Conservation (phyloP, 92 coral and sea anemone species). For the Paramuricea clavata region DNA sequence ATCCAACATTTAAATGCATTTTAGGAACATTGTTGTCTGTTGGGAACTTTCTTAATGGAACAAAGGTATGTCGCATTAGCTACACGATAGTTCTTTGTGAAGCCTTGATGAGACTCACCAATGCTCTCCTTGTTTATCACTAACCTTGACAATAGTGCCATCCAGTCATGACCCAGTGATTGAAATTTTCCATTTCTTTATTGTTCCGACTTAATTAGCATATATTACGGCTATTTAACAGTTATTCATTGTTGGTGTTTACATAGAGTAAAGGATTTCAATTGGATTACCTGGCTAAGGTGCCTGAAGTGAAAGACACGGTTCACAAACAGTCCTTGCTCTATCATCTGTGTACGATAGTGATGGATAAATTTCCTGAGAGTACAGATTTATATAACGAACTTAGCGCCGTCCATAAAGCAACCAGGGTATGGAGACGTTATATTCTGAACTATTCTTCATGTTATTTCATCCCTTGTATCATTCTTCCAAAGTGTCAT, state of each 20-base stretch:
- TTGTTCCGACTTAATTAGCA: not conserved
- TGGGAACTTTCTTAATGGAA: constrained; percentile 96
- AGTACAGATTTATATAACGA: constrained; percentile 97
- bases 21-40: constrained; percentile 94
- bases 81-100: too few species aligned
- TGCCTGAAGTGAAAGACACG: constrained; percentile 98
- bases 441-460: not conserved
- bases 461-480: not conserved
- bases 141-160: too few species aligned
- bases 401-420: constrained; percentile 92
- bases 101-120: not conserved
- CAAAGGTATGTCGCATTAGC: constrained; percentile 71
- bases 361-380: constrained; percentile 97
- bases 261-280: constrained; percentile 99
- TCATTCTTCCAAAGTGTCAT: too few species aligned
- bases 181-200: not conserved
- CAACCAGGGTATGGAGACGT: constrained; percentile 81
- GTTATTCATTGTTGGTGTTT: not conserved
- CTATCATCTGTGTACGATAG: constrained; percentile 96
- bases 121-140: not conserved
- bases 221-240: not conserved
- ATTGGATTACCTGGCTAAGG: constrained; percentile 93
- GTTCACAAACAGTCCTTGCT: constrained; percentile 96
- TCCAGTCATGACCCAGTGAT: too few species aligned
- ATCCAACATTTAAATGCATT: constrained; percentile 89